These are phyloP conservation scores for Acheta domesticus DNA, from an alignment of 2,888 invertebrate species.

Conservation along the genomic window DNA sequence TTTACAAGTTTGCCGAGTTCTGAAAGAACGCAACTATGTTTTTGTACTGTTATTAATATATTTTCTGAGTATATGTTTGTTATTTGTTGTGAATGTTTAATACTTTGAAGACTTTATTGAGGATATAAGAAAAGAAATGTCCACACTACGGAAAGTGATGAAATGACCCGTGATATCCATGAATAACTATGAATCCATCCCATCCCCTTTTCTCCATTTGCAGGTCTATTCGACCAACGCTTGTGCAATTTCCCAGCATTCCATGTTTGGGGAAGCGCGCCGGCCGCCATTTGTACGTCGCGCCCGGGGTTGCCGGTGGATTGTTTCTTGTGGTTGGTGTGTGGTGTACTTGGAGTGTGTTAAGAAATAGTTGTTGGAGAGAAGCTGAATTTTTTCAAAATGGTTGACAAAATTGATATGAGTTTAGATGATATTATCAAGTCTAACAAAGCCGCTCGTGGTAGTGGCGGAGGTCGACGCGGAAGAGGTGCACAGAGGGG, in stretches of 20 bases:
- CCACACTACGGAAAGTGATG: too few relatives aligned
- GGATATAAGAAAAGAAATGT: too few relatives aligned
- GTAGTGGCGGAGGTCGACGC: slow-evolving; percentile 43
- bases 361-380: background rate
- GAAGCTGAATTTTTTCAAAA: slow-evolving; percentile 49
- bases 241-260: slow-evolving; percentile 21
- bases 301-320: background rate
- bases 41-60: too few relatives aligned
- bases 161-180: too few relatives aligned
- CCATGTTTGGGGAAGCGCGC: slow-evolving; percentile 26
- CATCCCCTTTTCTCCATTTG: background rate
- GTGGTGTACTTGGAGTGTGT: background rate
- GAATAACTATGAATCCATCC: background rate
- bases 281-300: slow-evolving; percentile 29
- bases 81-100: too few relatives aligned
- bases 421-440: slow-evolving; percentile 96
- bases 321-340: background rate
- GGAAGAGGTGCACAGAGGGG: slow-evolving; percentile 58
- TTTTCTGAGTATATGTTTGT: too few relatives aligned
- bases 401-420: slow-evolving; percentile 96
- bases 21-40: too few relatives aligned
- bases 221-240: background rate
- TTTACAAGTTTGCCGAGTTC: too few relatives aligned
- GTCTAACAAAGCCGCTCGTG: slow-evolving; percentile 61
- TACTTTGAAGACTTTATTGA: too few relatives aligned